A percentile compares a stretch with the other conserved stretches of the same genome.
phyloP scores from a whole-genome alignment of 2,113 vertebrate species.

The Pollachius pollachius region DNA sequence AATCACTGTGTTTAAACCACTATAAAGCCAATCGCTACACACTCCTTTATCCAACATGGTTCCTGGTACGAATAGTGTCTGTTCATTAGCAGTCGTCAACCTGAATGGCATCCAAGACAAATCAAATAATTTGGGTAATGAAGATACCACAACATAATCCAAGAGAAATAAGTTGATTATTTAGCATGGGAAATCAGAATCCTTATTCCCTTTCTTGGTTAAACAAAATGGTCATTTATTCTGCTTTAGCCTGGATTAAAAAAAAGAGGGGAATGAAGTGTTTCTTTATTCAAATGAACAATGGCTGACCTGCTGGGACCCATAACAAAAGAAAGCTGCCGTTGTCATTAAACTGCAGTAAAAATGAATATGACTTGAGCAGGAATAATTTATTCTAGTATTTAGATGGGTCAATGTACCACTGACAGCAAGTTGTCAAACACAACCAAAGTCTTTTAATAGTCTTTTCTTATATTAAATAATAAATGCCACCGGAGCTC shows the following conservation, averaged over 20 bases:
- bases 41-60: background rate
- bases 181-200: background rate
- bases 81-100: background rate
- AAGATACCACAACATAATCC: background rate
- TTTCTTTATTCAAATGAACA: background rate
- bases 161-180: background rate
- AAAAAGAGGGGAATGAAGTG: background rate
- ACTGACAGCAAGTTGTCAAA: background rate
- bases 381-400: no score
- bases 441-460: background rate
- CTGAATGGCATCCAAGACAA: background rate
- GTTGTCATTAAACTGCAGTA: no score
- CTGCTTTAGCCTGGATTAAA: background rate
- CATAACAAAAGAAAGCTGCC: constrained; percentile 13
- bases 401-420: background rate
- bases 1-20: background rate
- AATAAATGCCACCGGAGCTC: no score
- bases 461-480: background rate
- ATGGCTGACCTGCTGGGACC: background rate
- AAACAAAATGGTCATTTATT: background rate
- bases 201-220: background rate
- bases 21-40: background rate
- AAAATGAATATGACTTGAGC: no score
- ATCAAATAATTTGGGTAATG: no score
- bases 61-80: background rate